Evolutionary conservation across 2,113 vertebrate genomes (phyloP).

Genomic region (Dipodomys ordii): DNA sequence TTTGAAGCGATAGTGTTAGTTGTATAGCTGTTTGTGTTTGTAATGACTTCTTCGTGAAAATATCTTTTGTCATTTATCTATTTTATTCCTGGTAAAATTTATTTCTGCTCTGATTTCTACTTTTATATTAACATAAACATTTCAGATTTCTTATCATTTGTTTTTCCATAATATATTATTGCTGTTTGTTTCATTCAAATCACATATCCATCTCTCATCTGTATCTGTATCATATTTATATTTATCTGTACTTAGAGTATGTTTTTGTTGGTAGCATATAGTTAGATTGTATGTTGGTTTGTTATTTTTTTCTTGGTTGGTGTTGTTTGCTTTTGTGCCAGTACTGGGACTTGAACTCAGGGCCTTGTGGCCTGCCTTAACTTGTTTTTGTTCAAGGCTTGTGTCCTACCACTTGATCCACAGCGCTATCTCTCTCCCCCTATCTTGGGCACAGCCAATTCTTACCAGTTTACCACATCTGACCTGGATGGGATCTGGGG

Average conservation of each 20-base stretch:
- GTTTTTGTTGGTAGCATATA: not conserved
- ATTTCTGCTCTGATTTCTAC: not conserved
- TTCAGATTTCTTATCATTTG: not conserved
- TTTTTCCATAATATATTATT: not conserved
- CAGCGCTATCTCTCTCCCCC: not conserved
- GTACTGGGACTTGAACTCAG: too few relatives aligned
- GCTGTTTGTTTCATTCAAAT: not conserved
- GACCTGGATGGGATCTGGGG: not conserved
- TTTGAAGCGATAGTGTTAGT: not conserved
- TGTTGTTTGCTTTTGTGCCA: too few relatives aligned
- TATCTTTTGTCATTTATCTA: not conserved
- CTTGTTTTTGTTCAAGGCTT: too few relatives aligned
- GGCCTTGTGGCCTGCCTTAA: too few relatives aligned
- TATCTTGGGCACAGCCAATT: not conserved
- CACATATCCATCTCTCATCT: not conserved
- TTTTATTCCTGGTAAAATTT: not conserved
- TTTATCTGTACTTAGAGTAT: not conserved
- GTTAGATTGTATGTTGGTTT: not conserved
- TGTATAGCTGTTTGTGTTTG: not conserved
- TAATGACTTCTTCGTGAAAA: not conserved
- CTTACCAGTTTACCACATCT: not conserved
- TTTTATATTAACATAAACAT: not conserved
- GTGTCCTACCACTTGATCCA: too few relatives aligned
- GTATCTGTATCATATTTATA: too few relatives aligned
- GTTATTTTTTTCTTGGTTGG: too few relatives aligned